Evolutionary conservation across 2,113 vertebrate genomes (phyloP).

Genomic region (Mesitornis unicolor): DNA sequence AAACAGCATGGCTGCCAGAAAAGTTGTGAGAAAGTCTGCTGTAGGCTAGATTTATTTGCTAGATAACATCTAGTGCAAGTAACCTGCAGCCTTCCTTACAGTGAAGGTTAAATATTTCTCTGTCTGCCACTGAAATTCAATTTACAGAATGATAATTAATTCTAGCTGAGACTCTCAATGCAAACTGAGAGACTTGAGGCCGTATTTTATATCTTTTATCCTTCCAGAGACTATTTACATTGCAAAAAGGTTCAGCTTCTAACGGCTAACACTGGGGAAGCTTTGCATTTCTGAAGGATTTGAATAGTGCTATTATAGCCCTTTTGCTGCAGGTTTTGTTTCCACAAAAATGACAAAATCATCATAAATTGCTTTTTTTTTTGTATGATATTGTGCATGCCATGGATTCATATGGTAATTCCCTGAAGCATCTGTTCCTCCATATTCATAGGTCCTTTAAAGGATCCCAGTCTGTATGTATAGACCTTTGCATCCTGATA

Average conservation of each 20-base stretch:
- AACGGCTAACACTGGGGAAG: neutral
- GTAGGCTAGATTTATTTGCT: neutral
- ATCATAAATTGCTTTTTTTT: neutral
- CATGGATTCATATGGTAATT: constrained; percentile 23
- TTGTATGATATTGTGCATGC: neutral
- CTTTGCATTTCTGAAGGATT: neutral
- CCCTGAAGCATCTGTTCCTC: constrained; percentile 33
- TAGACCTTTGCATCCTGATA: neutral
- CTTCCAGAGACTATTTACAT: neutral
- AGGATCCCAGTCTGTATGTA: neutral
- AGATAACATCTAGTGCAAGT: neutral
- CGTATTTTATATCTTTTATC: neutral
- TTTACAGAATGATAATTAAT: neutral
- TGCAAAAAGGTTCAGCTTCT: neutral
- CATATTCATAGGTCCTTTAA: constrained; percentile 20
- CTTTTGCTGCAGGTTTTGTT: constrained; percentile 30
- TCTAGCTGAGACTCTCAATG: neutral
- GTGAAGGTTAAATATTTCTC: neutral
- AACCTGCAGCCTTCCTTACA: neutral
- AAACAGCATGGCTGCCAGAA: neutral
- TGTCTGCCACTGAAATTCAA: neutral
- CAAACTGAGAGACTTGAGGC: neutral
- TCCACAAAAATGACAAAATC: constrained; percentile 33
- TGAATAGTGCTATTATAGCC: neutral
- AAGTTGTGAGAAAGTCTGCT: neutral